Conservation (phyloP, 1,140 invertebrate genomes). For the Drosophila kepulauana region DNA sequence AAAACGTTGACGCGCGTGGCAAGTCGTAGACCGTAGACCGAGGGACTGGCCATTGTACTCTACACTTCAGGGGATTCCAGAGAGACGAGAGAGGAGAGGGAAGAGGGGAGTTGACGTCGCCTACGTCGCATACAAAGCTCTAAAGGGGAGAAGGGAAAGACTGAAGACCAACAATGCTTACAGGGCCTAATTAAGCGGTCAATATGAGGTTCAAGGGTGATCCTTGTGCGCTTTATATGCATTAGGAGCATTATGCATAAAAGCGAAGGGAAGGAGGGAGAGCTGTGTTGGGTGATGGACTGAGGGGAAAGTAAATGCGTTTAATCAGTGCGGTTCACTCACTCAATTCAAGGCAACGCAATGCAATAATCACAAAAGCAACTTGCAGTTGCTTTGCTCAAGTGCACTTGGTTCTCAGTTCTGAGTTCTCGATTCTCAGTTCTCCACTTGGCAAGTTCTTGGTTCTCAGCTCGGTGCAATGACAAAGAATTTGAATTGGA, state of each 20-base stretch:
- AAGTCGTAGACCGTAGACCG: constrained; percentile 65
- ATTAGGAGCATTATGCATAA: constrained; percentile 48
- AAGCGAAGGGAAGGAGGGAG: no score
- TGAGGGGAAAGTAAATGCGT: constrained; percentile 39
- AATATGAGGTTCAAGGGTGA: constrained; percentile 71
- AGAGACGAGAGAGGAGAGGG: neutral
- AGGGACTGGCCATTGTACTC: constrained; percentile 58
- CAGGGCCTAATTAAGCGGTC: constrained; percentile 75
- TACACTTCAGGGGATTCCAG: constrained; percentile 10
- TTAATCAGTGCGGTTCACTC: constrained; percentile 64
- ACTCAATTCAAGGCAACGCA: constrained; percentile 58
- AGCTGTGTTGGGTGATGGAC: neutral
- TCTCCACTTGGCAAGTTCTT: neutral
- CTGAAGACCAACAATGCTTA: constrained; percentile 69
- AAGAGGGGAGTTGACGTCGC: constrained; percentile 15
- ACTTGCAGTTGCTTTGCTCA: constrained; percentile 37
- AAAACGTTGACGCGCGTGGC: constrained; percentile 64
- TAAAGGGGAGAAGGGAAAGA: neutral
- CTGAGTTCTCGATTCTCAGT: neutral
- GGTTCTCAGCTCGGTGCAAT: neutral
- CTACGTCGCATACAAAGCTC: constrained; percentile 34
- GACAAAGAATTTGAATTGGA: constrained; percentile 45
- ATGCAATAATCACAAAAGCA: constrained; percentile 29
- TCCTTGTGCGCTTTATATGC: constrained; percentile 50
- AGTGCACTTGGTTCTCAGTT: constrained; percentile 11